Evolutionary conservation across 1,140 invertebrate genomes (phyloP), one percentile per base, ranked within the genome.

Genomic region (Megalonaias nervosa): DNA sequence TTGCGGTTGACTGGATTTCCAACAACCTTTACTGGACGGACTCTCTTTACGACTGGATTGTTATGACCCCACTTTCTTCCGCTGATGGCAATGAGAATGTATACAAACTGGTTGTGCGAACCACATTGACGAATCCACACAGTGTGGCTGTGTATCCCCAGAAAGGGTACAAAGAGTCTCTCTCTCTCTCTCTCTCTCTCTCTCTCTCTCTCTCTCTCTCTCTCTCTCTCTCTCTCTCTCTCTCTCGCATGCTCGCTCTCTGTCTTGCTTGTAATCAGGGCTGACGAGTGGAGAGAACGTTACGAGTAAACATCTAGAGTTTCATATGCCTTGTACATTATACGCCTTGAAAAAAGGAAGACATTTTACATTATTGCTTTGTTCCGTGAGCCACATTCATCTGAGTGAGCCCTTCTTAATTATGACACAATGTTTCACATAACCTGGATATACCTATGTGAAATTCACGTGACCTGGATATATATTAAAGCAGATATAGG

Each of bases 21-120:
- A 97, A 96, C 81, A 98, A 99, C 89, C 93, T 99, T 62, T 99
- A 97, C 89, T 99, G 98, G 96, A 97, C 97, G 0, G 98, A 99
- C 91, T 97, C 97, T 0, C 78, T 87, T 19, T 89, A 88, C 77
- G 85, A 88, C 76, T 88, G 87, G 87, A 85, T 89, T 55, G 81
- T 85, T 26, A 83, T 89, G 82, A 82, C 81, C 14, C 79, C 86
- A 6, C 57, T 88, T 5, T 64, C 70, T 2, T 31, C 58, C 5
- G 75, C 75, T 12, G 14, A 57, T 3, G 59, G 60, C 16, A 57
- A 75, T 12, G 65, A 75, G 17, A 64, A 82, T 16, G 76, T 76
- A 0, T 86, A 85, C 77, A 84, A 81, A 73, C 72, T 85, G 19
- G 65, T 89, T 17, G 79, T 85, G 0, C 80, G 84, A 58, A 80